A percentile compares a stretch with the other conserved stretches of the same genome.
Conservation (phyloP, 2,113 vertebrate genomes). For the Proterorhinus semilunaris region DNA sequence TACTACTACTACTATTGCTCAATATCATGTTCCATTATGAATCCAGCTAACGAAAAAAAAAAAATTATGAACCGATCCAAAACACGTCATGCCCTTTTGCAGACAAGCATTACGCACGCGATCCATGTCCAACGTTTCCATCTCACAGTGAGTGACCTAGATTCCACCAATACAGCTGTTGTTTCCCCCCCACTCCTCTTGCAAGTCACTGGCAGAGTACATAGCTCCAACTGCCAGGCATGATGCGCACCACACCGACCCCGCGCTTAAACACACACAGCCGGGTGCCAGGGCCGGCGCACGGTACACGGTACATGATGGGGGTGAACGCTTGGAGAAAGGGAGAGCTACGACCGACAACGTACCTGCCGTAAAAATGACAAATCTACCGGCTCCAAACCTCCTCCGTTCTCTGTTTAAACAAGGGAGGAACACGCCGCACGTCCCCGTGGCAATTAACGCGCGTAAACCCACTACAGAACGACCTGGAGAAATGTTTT, state of each 20-base stretch:
- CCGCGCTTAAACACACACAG: background rate
- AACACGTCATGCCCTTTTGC: no score
- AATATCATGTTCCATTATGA: background rate
- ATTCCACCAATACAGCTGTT: background rate
- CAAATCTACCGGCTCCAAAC: background rate
- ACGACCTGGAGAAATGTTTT: constrained; percentile 8
- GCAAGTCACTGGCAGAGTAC: background rate
- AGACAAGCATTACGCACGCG: no score
- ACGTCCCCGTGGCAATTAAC: constrained; percentile 12
- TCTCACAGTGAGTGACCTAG: background rate
- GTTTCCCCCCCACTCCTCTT: background rate
- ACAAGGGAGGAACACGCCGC: constrained; percentile 16
- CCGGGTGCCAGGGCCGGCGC: background rate
- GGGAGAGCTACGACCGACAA: background rate
- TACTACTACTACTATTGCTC: background rate
- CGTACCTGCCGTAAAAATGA: constrained; percentile 20
- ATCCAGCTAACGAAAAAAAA: no score
- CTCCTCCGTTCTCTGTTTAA: background rate
- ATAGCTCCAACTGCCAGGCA: background rate
- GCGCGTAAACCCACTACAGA: background rate
- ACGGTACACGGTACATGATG: background rate
- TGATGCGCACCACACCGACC: background rate
- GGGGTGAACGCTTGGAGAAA: background rate
- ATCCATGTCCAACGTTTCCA: background rate
- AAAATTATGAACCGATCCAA: no score